These are phyloP conservation scores for Melanogrammus aeglefinus DNA, from an alignment of 2,797 vertebrate species.

Conservation along the genomic window DNA sequence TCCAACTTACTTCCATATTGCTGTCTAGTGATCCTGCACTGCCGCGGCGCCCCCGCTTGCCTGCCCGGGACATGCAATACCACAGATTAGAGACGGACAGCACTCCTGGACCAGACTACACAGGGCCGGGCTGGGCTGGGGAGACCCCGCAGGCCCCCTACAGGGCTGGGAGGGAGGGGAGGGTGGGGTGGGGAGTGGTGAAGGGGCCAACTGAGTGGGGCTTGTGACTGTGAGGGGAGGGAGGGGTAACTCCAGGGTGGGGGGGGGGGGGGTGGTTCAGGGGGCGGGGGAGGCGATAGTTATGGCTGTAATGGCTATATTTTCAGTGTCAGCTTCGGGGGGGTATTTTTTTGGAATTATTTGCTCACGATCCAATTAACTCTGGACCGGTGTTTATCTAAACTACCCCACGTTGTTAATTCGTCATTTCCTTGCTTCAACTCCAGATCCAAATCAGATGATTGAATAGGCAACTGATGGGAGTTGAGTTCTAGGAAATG, in stretches of 20 bases:
- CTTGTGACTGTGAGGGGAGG: constrained; percentile 30
- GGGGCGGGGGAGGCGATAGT: background rate
- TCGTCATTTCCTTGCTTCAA: background rate
- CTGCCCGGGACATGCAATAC: constrained; percentile 99
- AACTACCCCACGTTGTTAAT: background rate
- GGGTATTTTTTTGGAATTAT: constrained; percentile 1
- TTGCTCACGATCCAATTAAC: constrained; percentile 13
- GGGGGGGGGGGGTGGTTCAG: constrained; percentile 18
- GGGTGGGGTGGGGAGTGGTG: constrained; percentile 28
- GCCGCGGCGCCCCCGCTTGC: constrained; percentile 98
- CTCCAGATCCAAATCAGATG: background rate
- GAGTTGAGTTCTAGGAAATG: background rate
- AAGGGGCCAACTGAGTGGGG: constrained; percentile 49
- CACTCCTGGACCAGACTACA: constrained; percentile 78
- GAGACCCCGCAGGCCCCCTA: constrained; percentile 30
- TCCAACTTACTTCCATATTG: constrained; percentile 99
- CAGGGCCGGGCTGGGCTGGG: constrained; percentile 56
- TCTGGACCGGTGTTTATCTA: background rate
- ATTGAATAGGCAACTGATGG: background rate
- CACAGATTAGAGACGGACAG: constrained; percentile 96
- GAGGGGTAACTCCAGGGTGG: background rate
- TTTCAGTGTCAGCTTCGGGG: background rate
- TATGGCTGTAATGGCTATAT: background rate
- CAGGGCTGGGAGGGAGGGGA: constrained; percentile 61
- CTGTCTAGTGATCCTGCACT: constrained; percentile 99